Percentiles rank a stretch among this genome's conserved stretches.
phyloP scores from a whole-genome alignment of 2,888 invertebrate species.

The Bursaphelenchus okinawaensis region DNA sequence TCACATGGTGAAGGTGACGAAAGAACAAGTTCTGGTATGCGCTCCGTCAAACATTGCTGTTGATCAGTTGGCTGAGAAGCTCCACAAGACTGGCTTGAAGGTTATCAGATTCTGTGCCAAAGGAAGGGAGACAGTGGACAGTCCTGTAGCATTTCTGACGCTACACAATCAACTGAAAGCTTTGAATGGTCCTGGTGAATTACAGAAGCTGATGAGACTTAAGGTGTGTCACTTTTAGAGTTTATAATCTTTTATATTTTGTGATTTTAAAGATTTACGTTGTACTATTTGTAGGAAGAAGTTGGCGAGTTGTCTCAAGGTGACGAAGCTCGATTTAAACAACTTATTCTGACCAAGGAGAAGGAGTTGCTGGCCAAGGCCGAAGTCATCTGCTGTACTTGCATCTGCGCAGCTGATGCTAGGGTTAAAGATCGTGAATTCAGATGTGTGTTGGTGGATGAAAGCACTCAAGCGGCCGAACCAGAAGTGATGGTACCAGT shows the following conservation, averaged over 20 bases:
- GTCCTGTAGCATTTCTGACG: constrained; percentile 89
- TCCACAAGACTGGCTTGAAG: constrained; percentile 91
- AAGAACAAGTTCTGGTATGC: constrained; percentile 76
- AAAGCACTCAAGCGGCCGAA: constrained; percentile 63
- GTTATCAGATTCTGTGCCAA: constrained; percentile 90
- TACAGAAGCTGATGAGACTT: constrained; percentile 87
- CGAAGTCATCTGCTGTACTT: constrained; percentile 97
- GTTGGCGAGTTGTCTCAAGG: constrained; percentile 91
- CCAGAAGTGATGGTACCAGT: constrained; percentile 78
- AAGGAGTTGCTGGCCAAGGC: constrained; percentile 69
- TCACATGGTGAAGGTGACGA: constrained; percentile 82
- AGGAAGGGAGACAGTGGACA: constrained; percentile 93
- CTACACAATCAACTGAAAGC: constrained; percentile 94
- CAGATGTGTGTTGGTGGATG: constrained; percentile 55
- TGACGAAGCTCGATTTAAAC: constrained; percentile 87
- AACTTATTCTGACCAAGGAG: constrained; percentile 82
- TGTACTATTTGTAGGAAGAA: constrained; percentile 68
- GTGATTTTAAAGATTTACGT: constrained; percentile 7
- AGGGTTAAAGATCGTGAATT: constrained; percentile 77
- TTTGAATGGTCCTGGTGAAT: constrained; percentile 83
- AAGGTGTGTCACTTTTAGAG: constrained; percentile 62
- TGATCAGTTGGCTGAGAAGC: constrained; percentile 96
- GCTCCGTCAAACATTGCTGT: constrained; percentile 99
- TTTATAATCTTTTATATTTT: background rate
- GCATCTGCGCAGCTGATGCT: constrained; percentile 95